Percentiles rank a stretch among this genome's conserved stretches.
Conservation (phyloP, 2,888 invertebrate species). For the Cheilosia vulpina region DNA sequence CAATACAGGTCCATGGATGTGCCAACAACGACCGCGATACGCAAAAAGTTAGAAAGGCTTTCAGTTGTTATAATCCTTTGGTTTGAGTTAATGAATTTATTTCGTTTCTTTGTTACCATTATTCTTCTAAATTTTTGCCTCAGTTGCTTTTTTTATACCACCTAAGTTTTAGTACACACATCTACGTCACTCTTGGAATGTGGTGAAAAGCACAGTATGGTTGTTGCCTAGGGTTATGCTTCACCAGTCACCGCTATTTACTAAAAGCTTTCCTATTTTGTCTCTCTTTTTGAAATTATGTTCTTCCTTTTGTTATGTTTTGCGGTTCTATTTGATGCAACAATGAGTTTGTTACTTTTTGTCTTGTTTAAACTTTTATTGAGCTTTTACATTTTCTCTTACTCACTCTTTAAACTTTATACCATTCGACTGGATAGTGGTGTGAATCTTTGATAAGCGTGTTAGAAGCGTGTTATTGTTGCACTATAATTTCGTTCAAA, state of each 20-base stretch:
- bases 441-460: slow-evolving; percentile 36
- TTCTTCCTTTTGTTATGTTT: neutral
- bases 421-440: slow-evolving; percentile 37
- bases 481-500: slow-evolving; percentile 32
- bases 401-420: slow-evolving; percentile 22
- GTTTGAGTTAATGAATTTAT: slow-evolving; percentile 50
- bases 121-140: slow-evolving; percentile 17
- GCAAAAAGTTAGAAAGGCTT: slow-evolving; percentile 82
- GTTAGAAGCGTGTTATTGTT: slow-evolving; percentile 7
- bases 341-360: neutral
- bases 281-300: slow-evolving; percentile 2
- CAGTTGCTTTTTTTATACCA: slow-evolving; percentile 15
- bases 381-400: slow-evolving; percentile 32
- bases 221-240: slow-evolving; percentile 44
- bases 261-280: slow-evolving; percentile 22
- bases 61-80: slow-evolving; percentile 44
- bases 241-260: slow-evolving; percentile 15
- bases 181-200: neutral
- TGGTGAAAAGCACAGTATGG: slow-evolving; percentile 57
- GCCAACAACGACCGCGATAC: slow-evolving; percentile 81
- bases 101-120: slow-evolving; percentile 12
- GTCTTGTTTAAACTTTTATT: slow-evolving; percentile 13
- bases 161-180: slow-evolving; percentile 15
- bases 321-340: slow-evolving; percentile 11
- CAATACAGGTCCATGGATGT: slow-evolving; percentile 89